These are phyloP conservation scores for Creontiades dilutus DNA, from an alignment of 2,888 invertebrate genomes.

Conservation along the genomic window DNA sequence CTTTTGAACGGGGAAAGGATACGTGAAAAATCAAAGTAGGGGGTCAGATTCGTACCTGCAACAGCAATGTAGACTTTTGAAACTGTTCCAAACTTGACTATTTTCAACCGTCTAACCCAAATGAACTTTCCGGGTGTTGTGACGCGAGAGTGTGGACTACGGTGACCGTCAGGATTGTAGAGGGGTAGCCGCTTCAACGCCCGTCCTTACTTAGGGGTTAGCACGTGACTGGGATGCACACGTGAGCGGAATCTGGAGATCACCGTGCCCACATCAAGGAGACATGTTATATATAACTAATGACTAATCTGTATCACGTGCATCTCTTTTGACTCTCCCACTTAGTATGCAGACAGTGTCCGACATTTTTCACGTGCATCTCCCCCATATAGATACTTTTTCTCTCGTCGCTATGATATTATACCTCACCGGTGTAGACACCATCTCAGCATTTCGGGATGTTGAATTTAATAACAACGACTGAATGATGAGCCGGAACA, in stretches of 20 bases:
- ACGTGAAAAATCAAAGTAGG: not conserved
- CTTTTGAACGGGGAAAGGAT: constrained; percentile 30
- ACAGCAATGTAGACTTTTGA: constrained; percentile 36
- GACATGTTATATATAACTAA: constrained; percentile 60
- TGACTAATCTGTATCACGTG: constrained; percentile 66
- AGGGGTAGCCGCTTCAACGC: constrained; percentile 53
- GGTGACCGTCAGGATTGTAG: not conserved
- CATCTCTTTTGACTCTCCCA: constrained; percentile 44
- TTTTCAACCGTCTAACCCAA: too few species aligned
- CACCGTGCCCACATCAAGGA: constrained; percentile 46
- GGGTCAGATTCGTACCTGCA: not conserved
- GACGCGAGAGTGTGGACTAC: not conserved
- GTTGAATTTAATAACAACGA: too few species aligned
- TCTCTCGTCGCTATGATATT: not conserved
- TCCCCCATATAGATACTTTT: constrained; percentile 26
- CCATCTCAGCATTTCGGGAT: too few species aligned
- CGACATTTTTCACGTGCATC: constrained; percentile 23
- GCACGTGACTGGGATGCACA: constrained; percentile 69
- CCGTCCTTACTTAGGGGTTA: constrained; percentile 19
- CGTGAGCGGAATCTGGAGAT: constrained; percentile 53
- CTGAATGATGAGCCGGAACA: too few species aligned
- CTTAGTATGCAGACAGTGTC: constrained; percentile 42
- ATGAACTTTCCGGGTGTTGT: constrained; percentile 28
- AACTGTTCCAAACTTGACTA: constrained; percentile 60
- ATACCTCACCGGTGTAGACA: not conserved